Evolutionary conservation across 2,888 invertebrate genomes (phyloP), one percentile per base, ranked within the genome.

Genomic region (Plemyria rubiginata): DNA sequence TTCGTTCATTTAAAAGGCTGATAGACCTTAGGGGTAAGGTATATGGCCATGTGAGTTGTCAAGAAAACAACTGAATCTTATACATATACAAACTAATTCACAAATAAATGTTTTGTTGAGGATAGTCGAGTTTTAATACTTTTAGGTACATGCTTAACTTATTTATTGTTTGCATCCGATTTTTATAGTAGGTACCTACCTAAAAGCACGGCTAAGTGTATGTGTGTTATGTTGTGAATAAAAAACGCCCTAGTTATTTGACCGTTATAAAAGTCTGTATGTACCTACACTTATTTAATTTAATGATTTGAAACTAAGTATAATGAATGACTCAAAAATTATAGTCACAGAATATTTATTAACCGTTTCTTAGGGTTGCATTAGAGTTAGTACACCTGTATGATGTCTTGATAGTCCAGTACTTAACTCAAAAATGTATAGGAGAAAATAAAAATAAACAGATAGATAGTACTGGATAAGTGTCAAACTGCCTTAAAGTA

Each of bases 401-500:
- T 57, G 52, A 53, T 59, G 59, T 62, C 62, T 66, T 40, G 52
- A 52, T 61, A 46, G 54, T 68, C 61, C 65, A 62, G 66, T 65
- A 62, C 54, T 38, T 22, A 22, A 50, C 43, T 16, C 15, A 60
- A 36, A 49, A 58, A 52, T 58, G 41, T 59, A 12, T 52, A 49
- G 45, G 50, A 54, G 7, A 40, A 61, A 55, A 55, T 46, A 41
- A 60, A 48, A 55, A 50, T 46, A 52, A 56, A 32, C 53, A 15
- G 32, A 50, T 53, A 53, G 4, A 29, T 54, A 58, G 64, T 66
- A 67, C 67, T 67, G 69, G 66, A 65, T 60, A 58, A 53, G 62
- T 65, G 65, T 62, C 62, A 66, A 63, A 62, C 59, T 68, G 68
- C 71, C 69, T 68, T 70, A 67, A 48, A 62, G 52, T 45, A 66